phyloP scores from a whole-genome alignment of 2,888 invertebrate genomes.

The Sphaerolaimus hirsutus region DNA sequence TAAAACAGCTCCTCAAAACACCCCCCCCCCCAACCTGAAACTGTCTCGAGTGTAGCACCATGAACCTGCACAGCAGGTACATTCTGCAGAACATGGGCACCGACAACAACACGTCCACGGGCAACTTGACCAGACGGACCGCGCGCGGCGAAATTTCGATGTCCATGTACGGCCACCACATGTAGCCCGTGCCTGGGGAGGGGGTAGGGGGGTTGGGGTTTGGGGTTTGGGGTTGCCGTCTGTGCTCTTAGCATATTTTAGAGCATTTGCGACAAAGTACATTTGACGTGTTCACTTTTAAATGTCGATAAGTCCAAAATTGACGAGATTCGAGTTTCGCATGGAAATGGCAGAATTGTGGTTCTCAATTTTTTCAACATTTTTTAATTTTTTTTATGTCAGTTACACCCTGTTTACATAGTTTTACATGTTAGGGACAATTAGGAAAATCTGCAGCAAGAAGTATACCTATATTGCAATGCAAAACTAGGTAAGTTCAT shows the following conservation, averaged over 20 bases:
- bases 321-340: no score
- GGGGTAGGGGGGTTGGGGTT: neutral
- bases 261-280: no score
- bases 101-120: conserved; percentile 85
- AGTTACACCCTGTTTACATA: no score
- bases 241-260: no score
- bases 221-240: no score
- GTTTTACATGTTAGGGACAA: no score
- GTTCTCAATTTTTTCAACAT: no score
- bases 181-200: conserved; percentile 13
- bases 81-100: conserved; percentile 98
- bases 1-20: neutral
- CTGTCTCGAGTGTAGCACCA: conserved; percentile 95
- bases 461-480: neutral
- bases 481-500: neutral
- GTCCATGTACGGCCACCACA: conserved; percentile 19
- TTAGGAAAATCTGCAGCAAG: no score
- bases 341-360: no score
- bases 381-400: no score
- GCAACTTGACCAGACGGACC: conserved; percentile 43
- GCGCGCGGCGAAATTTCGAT: conserved; percentile 44
- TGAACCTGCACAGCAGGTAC: conserved; percentile 95
- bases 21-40: conserved; percentile 37
- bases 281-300: no score
- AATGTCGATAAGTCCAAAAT: no score